Evolutionary conservation across 2,113 vertebrate genomes (phyloP), one percentile per base, ranked within the genome.

Genomic region (Poeciliopsis retropinna): DNA sequence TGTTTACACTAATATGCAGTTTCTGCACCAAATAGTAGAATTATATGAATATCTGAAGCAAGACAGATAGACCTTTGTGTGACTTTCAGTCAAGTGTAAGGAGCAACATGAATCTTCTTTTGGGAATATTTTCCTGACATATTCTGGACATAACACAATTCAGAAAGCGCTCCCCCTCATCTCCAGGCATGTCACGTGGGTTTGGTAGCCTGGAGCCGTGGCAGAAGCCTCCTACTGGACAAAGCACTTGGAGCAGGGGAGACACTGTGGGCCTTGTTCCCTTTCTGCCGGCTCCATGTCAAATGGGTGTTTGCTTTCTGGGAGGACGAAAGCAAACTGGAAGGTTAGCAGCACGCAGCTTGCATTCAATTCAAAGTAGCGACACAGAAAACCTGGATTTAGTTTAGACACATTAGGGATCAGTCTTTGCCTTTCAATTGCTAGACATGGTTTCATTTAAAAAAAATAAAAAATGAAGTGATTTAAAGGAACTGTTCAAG

Each of bases 281-380:
- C 72, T 69, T 67, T 72, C 80, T 31, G 63, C 75, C 82, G 73
- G 90, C 87, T 85, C 72, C 66, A 70, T 78, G 81, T 92, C 88
- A 91, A 91, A 81, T 90, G 88, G 85, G 88, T 91, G 88, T 92
- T 93, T 91, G 89, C 89, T 92, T 91, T 83, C 91, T 78, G 77
- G 68, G 81, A 87, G 75, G 67, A 86, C 75, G 81, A 64, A 65
- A 31, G 30, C 30, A 31, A 31, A 31, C 69, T 74, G 72, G 34
- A 72, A 67, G 75, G 64, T 66, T 72, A 5, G 41, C 81, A 85
- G 65, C 62, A 73, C 44, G 69, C 81, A 87, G 69, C 64, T 67
- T 74, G 51, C 12, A 41, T 73, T 67, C 39, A 68, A 65, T 41
- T 74, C 72, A 77, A 65, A 51, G 31, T 27, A 10, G 44, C 44